Conservation (phyloP, 2,797 vertebrate species). For the Lagothrix lagotricha region DNA sequence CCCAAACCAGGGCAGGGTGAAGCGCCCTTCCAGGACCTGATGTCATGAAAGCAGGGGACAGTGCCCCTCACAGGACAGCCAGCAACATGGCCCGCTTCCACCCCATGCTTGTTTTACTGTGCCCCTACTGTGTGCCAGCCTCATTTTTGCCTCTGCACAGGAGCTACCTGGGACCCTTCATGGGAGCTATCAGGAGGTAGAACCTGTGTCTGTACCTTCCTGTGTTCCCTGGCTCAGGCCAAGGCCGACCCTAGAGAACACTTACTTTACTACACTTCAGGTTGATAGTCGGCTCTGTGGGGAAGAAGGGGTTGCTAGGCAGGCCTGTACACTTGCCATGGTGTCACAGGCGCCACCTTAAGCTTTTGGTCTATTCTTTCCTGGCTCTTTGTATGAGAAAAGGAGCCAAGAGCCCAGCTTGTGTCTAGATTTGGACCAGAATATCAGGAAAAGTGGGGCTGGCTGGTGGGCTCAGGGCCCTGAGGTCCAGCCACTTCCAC, state of each 20-base stretch:
- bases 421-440: background rate
- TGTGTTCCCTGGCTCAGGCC: background rate
- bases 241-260: rapidly evolving
- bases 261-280: background rate
- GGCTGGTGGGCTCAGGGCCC: background rate
- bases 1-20: background rate
- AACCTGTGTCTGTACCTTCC: background rate
- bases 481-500: background rate
- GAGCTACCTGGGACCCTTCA: background rate
- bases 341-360: background rate
- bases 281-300: background rate
- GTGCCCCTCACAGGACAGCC: background rate
- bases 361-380: background rate
- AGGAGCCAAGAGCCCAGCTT: background rate
- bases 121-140: background rate
- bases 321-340: background rate
- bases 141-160: background rate
- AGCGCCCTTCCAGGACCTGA: background rate
- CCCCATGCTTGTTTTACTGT: background rate
- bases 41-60: background rate
- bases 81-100: background rate
- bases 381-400: background rate
- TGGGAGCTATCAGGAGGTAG: background rate
- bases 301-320: background rate
- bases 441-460: background rate